These are phyloP conservation scores for Myotis daubentonii DNA, from an alignment of 2,797 vertebrate species.

Conservation along the genomic window DNA sequence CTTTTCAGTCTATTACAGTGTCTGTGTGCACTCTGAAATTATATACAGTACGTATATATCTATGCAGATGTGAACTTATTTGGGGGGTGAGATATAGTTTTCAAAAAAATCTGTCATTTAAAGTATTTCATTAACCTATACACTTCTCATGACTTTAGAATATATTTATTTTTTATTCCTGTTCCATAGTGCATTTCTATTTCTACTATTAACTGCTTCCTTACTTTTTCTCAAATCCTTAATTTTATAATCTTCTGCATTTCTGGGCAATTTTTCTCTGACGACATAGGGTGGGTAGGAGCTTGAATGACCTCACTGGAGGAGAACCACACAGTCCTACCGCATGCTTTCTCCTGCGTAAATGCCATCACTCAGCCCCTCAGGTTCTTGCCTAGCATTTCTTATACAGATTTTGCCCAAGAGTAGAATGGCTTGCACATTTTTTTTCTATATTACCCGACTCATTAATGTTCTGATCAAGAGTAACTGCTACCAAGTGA, in stretches of 20 bases:
- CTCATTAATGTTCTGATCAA: constrained; percentile 81
- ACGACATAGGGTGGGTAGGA: not conserved
- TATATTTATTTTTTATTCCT: not conserved
- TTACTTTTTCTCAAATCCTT: not conserved
- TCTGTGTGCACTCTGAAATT: not conserved
- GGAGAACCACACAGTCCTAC: not conserved
- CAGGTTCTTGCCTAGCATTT: not conserved
- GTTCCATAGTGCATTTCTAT: not conserved
- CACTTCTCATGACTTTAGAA: not conserved
- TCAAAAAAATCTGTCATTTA: constrained; percentile 14
- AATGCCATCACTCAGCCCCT: not conserved
- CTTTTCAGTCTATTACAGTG: not conserved
- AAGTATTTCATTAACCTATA: constrained; percentile 37
- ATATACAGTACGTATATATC: not conserved
- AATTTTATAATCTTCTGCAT: not conserved
- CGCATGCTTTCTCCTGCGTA: not conserved
- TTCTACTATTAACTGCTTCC: not conserved
- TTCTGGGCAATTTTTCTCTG: not conserved
- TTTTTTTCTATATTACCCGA: constrained; percentile 59
- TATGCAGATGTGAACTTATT: not conserved
- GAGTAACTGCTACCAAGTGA: constrained; percentile 71
- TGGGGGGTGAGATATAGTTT: not conserved
- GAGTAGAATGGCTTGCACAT: not conserved
- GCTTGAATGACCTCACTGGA: not conserved
- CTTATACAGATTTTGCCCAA: not conserved